phyloP scores from a whole-genome alignment of 2,797 vertebrate genomes.

The Picus viridis region DNA sequence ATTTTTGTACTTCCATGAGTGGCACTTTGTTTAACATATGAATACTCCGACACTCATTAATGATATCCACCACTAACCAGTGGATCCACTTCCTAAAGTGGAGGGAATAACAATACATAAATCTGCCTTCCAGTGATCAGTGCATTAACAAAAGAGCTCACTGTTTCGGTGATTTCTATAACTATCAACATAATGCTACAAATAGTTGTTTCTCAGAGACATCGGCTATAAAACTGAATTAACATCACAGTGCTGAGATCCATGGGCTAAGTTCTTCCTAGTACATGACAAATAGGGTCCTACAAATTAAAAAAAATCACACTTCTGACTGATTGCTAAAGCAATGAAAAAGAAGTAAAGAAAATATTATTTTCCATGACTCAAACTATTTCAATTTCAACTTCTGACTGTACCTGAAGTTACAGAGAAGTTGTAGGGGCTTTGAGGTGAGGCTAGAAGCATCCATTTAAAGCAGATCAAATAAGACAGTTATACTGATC shows the following conservation, averaged over 20 bases:
- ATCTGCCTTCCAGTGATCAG: neutral
- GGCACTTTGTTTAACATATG: neutral
- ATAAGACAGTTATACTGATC: neutral
- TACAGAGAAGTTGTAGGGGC: neutral
- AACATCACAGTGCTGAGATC: neutral
- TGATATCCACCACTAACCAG: neutral
- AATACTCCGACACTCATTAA: neutral
- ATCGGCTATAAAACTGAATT: conserved; percentile 1
- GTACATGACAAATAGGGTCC: neutral
- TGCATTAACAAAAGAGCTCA: neutral
- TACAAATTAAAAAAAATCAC: neutral
- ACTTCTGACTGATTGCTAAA: neutral
- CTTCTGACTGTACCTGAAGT: neutral
- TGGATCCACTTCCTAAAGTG: neutral
- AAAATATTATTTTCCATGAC: neutral
- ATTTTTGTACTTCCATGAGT: neutral
- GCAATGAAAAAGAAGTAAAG: neutral
- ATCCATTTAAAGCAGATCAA: neutral
- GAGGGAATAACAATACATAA: neutral
- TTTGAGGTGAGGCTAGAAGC: neutral
- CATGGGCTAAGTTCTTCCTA: neutral
- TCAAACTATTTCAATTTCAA: neutral
- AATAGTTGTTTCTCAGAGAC: neutral
- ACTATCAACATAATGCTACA: neutral
- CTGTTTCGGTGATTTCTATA: neutral